These are phyloP conservation scores for Pogoniulus pusillus DNA, from an alignment of 2,797 vertebrate genomes.

Conservation along the genomic window DNA sequence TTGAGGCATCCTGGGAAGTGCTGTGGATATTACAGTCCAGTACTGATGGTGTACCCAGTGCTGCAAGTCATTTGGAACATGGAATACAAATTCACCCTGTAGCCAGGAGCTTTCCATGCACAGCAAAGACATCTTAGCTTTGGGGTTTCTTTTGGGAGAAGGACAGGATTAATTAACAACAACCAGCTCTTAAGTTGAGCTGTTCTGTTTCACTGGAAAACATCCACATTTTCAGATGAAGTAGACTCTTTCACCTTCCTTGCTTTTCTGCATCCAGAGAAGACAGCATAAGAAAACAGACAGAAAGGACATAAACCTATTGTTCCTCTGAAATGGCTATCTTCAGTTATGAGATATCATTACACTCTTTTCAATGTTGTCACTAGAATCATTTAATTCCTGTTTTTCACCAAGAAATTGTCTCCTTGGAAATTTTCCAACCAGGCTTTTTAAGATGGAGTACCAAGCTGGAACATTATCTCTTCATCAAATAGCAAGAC, in stretches of 20 bases:
- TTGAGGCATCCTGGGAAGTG: background rate
- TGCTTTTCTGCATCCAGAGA: background rate
- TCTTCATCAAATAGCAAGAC: background rate
- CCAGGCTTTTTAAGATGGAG: background rate
- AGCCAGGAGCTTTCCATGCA: background rate
- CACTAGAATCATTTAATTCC: background rate
- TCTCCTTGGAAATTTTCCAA: background rate
- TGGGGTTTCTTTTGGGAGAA: background rate
- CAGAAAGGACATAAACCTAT: background rate
- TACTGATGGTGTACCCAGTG: accelerated
- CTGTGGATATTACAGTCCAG: background rate
- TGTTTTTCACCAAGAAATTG: background rate
- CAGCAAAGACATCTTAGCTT: background rate
- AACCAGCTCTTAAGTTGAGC: background rate
- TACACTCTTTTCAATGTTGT: background rate
- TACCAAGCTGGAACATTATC: background rate
- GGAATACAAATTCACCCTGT: background rate
- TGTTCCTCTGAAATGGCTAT: background rate
- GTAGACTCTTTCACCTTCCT: background rate
- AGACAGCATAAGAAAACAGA: background rate
- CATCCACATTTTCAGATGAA: background rate
- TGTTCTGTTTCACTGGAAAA: background rate
- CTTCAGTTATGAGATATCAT: background rate
- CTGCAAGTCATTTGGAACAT: background rate
- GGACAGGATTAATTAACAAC: background rate